phyloP scores from a whole-genome alignment of 2,797 vertebrate genomes.

The Botia kubotai region DNA sequence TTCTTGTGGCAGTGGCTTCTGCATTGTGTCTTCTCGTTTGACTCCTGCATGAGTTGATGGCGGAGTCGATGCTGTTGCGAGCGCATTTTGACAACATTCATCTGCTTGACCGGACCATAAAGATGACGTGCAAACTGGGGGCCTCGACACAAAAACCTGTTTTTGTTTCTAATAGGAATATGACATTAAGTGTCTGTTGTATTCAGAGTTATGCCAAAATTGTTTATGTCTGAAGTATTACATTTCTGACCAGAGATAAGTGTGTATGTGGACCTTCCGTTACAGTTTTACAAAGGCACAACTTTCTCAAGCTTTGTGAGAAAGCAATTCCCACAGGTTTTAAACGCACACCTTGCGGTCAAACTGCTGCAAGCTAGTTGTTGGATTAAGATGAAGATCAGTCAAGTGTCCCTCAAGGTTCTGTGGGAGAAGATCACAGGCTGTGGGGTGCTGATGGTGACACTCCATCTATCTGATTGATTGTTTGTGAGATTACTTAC shows the following conservation, averaged over 20 bases:
- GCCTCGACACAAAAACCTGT: conserved; percentile 47
- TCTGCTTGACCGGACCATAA: conserved; percentile 48
- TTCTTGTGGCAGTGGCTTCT: conserved; percentile 44
- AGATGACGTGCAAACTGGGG: conserved; percentile 49
- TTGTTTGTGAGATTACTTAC: conserved; percentile 52
- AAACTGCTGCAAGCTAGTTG: conserved; percentile 4
- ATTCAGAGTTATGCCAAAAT: conserved; percentile 49
- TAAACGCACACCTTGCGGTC: conserved; percentile 20
- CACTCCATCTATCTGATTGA: conserved; percentile 47
- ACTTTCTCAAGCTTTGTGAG: conserved; percentile 21
- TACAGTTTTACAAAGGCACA: conserved; percentile 33
- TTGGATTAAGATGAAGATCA: conserved; percentile 38
- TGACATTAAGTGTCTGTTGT: conserved; percentile 47
- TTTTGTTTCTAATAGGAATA: conserved; percentile 58
- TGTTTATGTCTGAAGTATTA: conserved; percentile 44
- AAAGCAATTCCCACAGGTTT: conserved; percentile 25
- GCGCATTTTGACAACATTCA: conserved; percentile 51
- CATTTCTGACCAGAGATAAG: conserved; percentile 26
- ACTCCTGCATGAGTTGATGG: conserved; percentile 44
- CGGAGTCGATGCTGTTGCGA: conserved; percentile 61
- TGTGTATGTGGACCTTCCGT: conserved; percentile 27
- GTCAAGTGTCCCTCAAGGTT: conserved; percentile 41
- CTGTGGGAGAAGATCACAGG: conserved; percentile 35
- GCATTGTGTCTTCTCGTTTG: conserved; percentile 52
- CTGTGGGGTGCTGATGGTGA: conserved; percentile 45